These are phyloP conservation scores for Hippocampus comes DNA, from an alignment of 2,113 vertebrate genomes.

Conservation along the genomic window DNA sequence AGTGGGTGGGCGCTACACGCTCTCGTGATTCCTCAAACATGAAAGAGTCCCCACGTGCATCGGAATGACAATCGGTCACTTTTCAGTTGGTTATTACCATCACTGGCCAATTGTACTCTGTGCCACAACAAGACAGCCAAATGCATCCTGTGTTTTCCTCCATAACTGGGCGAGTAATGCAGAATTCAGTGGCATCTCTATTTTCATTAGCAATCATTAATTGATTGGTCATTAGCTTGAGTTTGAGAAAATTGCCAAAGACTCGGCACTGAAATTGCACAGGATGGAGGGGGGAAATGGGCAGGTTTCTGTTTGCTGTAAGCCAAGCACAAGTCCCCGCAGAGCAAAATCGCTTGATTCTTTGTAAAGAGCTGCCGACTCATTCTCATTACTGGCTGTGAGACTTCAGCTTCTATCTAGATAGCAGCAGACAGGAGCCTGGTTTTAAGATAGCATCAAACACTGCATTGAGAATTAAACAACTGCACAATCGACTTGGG, in stretches of 20 bases:
- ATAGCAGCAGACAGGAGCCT: conserved; percentile 18
- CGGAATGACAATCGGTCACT: conserved; percentile 53
- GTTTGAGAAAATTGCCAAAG: conserved; percentile 53
- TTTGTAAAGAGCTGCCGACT: conserved; percentile 24
- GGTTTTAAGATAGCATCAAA: conserved; percentile 28
- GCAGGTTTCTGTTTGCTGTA: conserved; percentile 33
- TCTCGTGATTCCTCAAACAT: conserved; percentile 25
- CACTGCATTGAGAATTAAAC: conserved; percentile 4
- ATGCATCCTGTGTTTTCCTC: conserved; percentile 29
- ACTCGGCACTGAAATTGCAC: conserved; percentile 41
- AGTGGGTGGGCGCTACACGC: conserved; percentile 50
- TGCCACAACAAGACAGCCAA: conserved; percentile 38
- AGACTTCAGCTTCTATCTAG: conserved; percentile 10
- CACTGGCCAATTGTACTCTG: conserved; percentile 3
- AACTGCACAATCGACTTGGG: background rate
- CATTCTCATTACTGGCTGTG: conserved; percentile 20
- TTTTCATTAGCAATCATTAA: conserved; percentile 38
- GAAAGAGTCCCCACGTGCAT: conserved; percentile 37
- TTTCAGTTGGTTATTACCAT: conserved; percentile 16
- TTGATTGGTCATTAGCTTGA: conserved; percentile 31
- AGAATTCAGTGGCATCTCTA: conserved; percentile 42
- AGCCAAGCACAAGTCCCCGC: conserved; percentile 35
- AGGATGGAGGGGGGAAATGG: conserved; percentile 40
- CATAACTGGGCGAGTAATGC: conserved; percentile 39
- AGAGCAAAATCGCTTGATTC: conserved; percentile 32